A percentile compares a stretch with the other conserved stretches of the same genome.
These are phyloP conservation scores for Pithys albifrons DNA, from an alignment of 2,113 vertebrate genomes.

Conservation along the genomic window DNA sequence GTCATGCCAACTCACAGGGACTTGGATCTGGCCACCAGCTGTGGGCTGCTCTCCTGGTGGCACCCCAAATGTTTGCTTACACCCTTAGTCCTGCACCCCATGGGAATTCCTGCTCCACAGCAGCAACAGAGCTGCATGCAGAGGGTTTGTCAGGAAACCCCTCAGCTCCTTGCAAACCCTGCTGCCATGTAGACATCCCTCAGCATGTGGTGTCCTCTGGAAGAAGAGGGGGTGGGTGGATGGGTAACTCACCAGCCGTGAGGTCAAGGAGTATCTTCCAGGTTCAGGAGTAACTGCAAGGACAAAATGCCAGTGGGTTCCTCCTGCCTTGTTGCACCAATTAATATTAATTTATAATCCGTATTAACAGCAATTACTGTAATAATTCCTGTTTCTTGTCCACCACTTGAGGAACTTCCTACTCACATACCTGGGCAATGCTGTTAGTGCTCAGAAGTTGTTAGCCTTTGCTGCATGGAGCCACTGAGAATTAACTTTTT, in stretches of 20 bases:
- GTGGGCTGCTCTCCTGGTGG: neutral
- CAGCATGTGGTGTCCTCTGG: fast-evolving
- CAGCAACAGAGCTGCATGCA: fast-evolving
- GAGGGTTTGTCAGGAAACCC: neutral
- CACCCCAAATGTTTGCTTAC: neutral
- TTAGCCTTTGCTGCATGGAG: neutral
- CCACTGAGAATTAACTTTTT: slow-evolving; percentile 54
- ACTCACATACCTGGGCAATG: neutral
- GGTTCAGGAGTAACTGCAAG: neutral
- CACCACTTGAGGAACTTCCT: neutral
- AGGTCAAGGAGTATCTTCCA: neutral
- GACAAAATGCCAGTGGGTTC: neutral
- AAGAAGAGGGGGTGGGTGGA: neutral
- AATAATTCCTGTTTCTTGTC: neutral
- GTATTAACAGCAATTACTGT: neutral
- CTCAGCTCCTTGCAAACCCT: neutral
- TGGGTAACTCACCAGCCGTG: fast-evolving
- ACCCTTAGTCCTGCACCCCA: neutral
- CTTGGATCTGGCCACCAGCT: neutral
- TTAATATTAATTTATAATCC: neutral
- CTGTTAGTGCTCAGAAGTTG: slow-evolving; percentile 21
- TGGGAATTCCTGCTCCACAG: fast-evolving
- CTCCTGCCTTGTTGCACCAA: neutral
- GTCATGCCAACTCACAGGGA: fast-evolving
- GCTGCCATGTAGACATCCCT: neutral